Percentiles rank a stretch among this genome's conserved stretches.
These are phyloP conservation scores for Seladonia tumulorum DNA, from an alignment of 2,888 invertebrate species.

Conservation along the genomic window DNA sequence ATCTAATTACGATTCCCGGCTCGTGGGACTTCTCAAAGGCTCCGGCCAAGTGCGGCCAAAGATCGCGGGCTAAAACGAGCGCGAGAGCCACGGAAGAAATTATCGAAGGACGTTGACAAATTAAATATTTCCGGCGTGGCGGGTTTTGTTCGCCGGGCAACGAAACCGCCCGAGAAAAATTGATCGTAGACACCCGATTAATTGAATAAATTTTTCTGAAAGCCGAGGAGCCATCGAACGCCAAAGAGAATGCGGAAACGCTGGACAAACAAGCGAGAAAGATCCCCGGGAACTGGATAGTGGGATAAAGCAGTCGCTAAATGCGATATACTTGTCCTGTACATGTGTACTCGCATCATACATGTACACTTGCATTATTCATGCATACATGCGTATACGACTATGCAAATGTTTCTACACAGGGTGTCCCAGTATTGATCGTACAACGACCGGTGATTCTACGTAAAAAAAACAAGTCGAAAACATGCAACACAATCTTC, in stretches of 20 bases:
- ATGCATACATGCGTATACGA: neutral
- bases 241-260: neutral
- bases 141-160: neutral
- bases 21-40: neutral
- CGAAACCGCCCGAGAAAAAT: neutral
- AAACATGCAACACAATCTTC: too few relatives aligned
- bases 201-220: slow-evolving; percentile 1
- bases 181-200: neutral
- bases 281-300: neutral
- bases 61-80: neutral
- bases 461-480: neutral
- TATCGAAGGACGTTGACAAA: neutral
- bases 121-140: neutral
- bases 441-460: neutral
- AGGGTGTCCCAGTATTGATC: neutral
- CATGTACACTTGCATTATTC: neutral
- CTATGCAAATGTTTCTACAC: neutral
- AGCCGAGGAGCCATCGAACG: neutral
- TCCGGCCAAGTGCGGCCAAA: neutral
- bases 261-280: neutral
- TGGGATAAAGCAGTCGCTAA: neutral
- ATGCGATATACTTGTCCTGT: neutral
- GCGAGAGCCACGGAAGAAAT: neutral
- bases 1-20: neutral
- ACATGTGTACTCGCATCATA: neutral